phyloP scores from a whole-genome alignment of 2,113 vertebrate genomes.

The Vulpes ferrilata region DNA sequence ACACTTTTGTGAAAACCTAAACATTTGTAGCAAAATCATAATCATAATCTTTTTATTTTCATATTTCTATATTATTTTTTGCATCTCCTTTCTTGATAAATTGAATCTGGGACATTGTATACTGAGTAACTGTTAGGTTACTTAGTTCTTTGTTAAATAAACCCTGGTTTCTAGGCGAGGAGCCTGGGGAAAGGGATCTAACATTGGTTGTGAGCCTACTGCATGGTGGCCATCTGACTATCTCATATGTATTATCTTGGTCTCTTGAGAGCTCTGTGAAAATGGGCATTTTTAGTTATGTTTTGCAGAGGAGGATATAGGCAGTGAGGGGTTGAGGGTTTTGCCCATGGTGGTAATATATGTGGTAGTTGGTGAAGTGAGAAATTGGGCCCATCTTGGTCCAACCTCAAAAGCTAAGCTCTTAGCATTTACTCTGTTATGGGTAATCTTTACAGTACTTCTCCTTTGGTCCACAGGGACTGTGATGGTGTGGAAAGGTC shows the following conservation, averaged over 20 bases:
- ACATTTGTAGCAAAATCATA: constrained; percentile 10
- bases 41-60: neutral
- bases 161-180: neutral
- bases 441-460: neutral
- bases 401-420: neutral
- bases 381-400: neutral
- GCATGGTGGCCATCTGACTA: neutral
- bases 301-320: neutral
- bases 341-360: neutral
- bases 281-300: neutral
- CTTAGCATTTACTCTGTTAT: neutral
- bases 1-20: neutral
- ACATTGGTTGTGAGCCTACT: neutral
- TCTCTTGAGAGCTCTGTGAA: neutral
- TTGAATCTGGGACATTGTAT: neutral
- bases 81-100: neutral
- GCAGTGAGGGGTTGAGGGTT: neutral
- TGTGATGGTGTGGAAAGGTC: neutral
- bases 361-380: neutral
- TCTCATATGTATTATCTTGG: neutral
- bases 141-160: neutral
- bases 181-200: neutral
- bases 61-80: constrained; percentile 2
- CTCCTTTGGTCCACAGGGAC: neutral
- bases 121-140: neutral